phyloP scores from a whole-genome alignment of 2,888 invertebrate species.

The Marronus borbonicus region DNA sequence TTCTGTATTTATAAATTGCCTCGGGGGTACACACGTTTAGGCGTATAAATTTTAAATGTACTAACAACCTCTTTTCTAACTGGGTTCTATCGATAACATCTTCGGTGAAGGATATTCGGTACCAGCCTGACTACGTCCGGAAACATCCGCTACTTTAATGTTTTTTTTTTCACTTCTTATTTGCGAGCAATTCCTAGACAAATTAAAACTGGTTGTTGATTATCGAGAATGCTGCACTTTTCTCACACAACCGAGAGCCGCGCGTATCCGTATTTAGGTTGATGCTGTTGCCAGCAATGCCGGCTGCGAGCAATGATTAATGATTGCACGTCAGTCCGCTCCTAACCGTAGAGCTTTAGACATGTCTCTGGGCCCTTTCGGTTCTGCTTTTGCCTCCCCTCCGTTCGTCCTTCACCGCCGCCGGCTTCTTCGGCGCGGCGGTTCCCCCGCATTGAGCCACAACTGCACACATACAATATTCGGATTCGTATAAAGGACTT shows the following conservation, averaged over 20 bases:
- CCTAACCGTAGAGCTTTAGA: slow-evolving; percentile 70
- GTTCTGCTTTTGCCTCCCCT: slow-evolving; percentile 56
- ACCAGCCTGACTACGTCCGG: background rate
- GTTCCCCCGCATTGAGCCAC: slow-evolving; percentile 62
- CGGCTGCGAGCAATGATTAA: slow-evolving; percentile 71
- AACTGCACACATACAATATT: slow-evolving; percentile 67
- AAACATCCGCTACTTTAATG: background rate
- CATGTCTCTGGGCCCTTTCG: slow-evolving; percentile 69
- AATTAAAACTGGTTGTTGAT: slow-evolving; percentile 68
- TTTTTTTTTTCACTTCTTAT: slow-evolving; percentile 23
- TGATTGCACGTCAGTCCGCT: slow-evolving; percentile 69
- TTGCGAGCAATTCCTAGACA: slow-evolving; percentile 58
- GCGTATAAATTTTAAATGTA: too few species aligned
- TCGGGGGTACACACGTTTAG: too few species aligned
- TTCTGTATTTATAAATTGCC: too few species aligned
- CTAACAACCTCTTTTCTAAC: too few species aligned
- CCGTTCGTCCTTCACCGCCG: slow-evolving; percentile 56
- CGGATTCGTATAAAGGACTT: slow-evolving; percentile 69
- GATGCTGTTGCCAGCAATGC: slow-evolving; percentile 68
- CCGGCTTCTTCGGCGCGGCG: slow-evolving; percentile 59
- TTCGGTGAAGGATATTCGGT: too few species aligned
- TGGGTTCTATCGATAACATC: too few species aligned
- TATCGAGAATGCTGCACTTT: slow-evolving; percentile 68
- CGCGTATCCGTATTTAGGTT: slow-evolving; percentile 68
- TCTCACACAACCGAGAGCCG: slow-evolving; percentile 65